Evolutionary conservation across 2,797 vertebrate species (phyloP), one percentile per base, ranked within the genome.

Genomic region (Allobates femoralis): DNA sequence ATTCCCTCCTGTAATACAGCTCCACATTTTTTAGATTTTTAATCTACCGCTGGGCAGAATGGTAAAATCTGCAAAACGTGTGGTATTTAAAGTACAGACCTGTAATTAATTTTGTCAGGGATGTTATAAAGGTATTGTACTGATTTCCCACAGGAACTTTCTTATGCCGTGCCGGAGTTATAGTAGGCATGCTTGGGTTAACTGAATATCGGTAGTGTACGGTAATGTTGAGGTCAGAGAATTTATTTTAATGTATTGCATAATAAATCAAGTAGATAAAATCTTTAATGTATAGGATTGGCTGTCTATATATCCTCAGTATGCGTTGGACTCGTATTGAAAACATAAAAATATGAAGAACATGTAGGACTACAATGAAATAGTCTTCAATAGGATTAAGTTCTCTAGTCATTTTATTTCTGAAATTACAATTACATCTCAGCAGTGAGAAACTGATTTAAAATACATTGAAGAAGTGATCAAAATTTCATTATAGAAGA

Each of bases 401-500:
- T 51, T 55, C n/a, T 16, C 73, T 53, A 30, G 46, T 10, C 26
- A 53, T 53, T 51, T 51, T 76, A 51, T 53, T 51, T 30, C n/a
- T 28, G 46, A 19, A 51, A 76, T 76, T 30, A 76, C 73, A 76
- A 76, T 76, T 76, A 76, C 46, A 51, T 76, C 32, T 56, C 76
- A 60, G 78, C 67, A 71, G 67, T n/a, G 67, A 41, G 67, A 80
- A 37, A 64, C 34, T 80, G 78, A 80, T 62, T 80, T 80, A 80
- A 80, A 56, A 60, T 64, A 62, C 32, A 62, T 62, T 86, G 37
- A 71, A 58, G 62, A 32, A 67, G 60, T 82, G 55, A 66, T 74
- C 55, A 23, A 32, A 64, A 64, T 58, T 80, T 60, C 56, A 80
- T 80, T 80, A 80, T 80, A n/a, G 32, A 19, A 28, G 32, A 64